Base-by-base conservation (phyloP, 64 coral and sea anemone species). In the Dendrophyllia cribrosa region DNA sequence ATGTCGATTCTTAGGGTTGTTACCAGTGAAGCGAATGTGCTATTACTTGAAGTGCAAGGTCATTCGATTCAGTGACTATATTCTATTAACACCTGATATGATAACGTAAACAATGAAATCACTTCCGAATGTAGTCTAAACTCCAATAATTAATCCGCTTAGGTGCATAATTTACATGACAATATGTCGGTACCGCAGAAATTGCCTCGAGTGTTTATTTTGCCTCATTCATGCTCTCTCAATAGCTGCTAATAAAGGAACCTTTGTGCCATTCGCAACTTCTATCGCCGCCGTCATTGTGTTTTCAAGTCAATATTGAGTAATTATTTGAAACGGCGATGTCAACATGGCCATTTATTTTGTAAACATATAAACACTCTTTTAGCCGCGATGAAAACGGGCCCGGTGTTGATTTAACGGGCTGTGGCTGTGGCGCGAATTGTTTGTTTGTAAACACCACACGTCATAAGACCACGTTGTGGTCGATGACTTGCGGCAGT, bases 301-400 rank as follows among this genome's bases (percentile, higher is more conserved):
- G 45, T 84, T 65, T 9, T 63, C 59, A 51, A 65, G 80, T 15
- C 60, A 65, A 59, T 84, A 59, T 84, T 84, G 47, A 84, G 80
- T 84, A 84, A 84, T 84, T 67, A 84, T 84, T 84, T 67, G 45
- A 84, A 84, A 84, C 62, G 17, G 61, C 80, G 47, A 67, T 48
- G 61, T 84, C 62, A 84, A 84, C 80, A 84, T 49, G 19, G 46
- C 80, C 80, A 67, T 84, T 50, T 65, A 84, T 84, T 67, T 84
- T 84, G 80, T 84, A 84, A 84, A 84, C 80, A 84, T 67, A 65
- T 67, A 68, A 84, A 84, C 80, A 84, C 9, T 67, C 8, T 46
- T 84, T 17, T 26, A 56, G 7, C 19, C 43, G 22, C 63, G 80
- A 66, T 84, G 19, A 50, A 84, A 48, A 50, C 80, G 14, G 17